These are phyloP conservation scores for Spilosoma lubricipeda DNA, from an alignment of 2,888 invertebrate genomes.

Conservation along the genomic window DNA sequence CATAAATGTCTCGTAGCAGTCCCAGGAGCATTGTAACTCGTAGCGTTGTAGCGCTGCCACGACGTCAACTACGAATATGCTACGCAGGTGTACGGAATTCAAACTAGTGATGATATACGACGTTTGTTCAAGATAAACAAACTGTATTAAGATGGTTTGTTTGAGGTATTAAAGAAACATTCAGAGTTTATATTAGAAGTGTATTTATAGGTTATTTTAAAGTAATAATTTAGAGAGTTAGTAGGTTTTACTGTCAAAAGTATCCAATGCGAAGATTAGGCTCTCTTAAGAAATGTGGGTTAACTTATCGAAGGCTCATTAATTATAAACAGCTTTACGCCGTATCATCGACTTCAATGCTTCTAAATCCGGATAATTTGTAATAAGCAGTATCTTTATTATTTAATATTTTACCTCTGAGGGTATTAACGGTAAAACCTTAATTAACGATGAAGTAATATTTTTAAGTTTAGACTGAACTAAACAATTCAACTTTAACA, in stretches of 20 bases:
- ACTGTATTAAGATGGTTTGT: not conserved
- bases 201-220: not conserved
- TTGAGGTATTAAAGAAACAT: not conserved
- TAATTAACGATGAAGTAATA: no score
- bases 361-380: not conserved
- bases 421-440: not conserved
- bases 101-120: conserved; percentile 10
- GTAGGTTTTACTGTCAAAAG: not conserved
- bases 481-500: no score
- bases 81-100: conserved; percentile 28
- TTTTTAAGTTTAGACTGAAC: no score
- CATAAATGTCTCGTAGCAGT: conserved; percentile 21
- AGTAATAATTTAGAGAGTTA: not conserved
- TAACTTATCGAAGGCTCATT: not conserved
- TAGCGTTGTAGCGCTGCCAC: conserved; percentile 20
- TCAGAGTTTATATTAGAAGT: not conserved
- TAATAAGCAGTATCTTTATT: not conserved
- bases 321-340: not conserved
- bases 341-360: not conserved
- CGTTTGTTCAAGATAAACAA: conserved; percentile 14
- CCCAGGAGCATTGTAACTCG: conserved; percentile 22
- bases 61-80: conserved; percentile 7
- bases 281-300: not conserved
- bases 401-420: not conserved
- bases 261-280: not conserved